phyloP scores from a whole-genome alignment of 2,888 invertebrate genomes.

The Micoletzkya japonica region DNA sequence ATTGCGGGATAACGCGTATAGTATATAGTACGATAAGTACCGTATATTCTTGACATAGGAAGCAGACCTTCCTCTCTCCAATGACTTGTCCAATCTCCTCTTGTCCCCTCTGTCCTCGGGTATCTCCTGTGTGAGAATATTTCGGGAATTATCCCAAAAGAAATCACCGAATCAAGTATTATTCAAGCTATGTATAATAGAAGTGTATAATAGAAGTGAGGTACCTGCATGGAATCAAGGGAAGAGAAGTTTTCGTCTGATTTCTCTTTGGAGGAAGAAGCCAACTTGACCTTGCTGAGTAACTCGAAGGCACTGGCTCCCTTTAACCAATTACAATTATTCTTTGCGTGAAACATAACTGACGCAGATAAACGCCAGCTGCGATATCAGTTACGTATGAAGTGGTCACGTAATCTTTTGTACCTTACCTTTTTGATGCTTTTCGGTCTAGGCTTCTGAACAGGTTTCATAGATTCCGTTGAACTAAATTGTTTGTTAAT shows the following conservation, averaged over 20 bases:
- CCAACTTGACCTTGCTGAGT: slow-evolving; percentile 8
- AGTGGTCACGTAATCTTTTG: not conserved
- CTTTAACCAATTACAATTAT: not conserved
- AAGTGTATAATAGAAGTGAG: not conserved
- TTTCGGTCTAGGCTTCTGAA: too few relatives aligned
- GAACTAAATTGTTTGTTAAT: too few relatives aligned
- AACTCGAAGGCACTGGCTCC: slow-evolving; percentile 18
- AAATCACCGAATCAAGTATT: not conserved
- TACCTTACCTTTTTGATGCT: not conserved
- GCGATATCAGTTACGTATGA: not conserved
- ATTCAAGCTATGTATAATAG: too few relatives aligned
- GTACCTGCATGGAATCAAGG: not conserved
- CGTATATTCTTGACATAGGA: slow-evolving; percentile 24
- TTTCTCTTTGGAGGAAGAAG: not conserved
- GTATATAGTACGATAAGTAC: not conserved
- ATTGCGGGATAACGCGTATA: not conserved
- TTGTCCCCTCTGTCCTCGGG: not conserved
- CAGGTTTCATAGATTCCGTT: too few relatives aligned
- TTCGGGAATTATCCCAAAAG: not conserved
- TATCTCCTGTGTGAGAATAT: not conserved
- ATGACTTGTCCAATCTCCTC: slow-evolving; percentile 8
- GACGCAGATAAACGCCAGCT: not conserved
- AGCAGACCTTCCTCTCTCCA: not conserved
- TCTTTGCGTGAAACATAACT: not conserved
- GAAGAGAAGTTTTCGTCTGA: not conserved